Conservation (phyloP, 2,888 invertebrate genomes). For the Abrostola tripartita region DNA sequence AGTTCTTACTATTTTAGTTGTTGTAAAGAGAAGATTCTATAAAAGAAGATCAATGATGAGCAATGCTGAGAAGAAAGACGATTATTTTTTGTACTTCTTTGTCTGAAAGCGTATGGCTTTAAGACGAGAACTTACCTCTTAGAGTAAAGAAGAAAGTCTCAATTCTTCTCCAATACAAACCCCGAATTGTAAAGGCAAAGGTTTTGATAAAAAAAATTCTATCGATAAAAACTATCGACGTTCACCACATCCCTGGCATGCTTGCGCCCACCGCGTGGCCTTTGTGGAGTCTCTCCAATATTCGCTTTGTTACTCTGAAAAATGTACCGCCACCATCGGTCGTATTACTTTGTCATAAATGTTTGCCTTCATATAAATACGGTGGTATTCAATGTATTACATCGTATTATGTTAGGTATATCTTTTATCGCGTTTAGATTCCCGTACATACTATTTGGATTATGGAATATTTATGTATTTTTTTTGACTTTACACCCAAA, state of each 20-base stretch:
- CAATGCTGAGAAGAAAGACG: too few relatives aligned
- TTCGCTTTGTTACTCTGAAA: constrained; percentile 87
- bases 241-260: constrained; percentile 26
- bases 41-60: too few relatives aligned
- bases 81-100: too few relatives aligned
- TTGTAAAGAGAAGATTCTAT: too few relatives aligned
- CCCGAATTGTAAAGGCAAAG: too few relatives aligned
- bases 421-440: constrained; percentile 31
- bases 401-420: constrained; percentile 49
- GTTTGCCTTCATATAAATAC: constrained; percentile 81
- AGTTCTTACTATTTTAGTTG: too few relatives aligned
- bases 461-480: not conserved
- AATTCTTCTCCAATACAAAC: too few relatives aligned
- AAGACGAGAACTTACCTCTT: too few relatives aligned
- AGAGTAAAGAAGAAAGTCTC: too few relatives aligned
- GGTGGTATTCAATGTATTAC: constrained; percentile 56
- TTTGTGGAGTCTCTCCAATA: constrained; percentile 87
- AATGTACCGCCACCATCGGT: constrained; percentile 73
- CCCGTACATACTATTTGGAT: not conserved
- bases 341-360: constrained; percentile 71
- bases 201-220: not conserved
- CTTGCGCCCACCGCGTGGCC: constrained; percentile 71
- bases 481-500: too few relatives aligned
- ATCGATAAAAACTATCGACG: constrained; percentile 34
- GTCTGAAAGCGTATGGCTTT: too few relatives aligned